These are phyloP conservation scores for Vesta saturnalis DNA, from an alignment of 2,888 invertebrate genomes.

Conservation along the genomic window DNA sequence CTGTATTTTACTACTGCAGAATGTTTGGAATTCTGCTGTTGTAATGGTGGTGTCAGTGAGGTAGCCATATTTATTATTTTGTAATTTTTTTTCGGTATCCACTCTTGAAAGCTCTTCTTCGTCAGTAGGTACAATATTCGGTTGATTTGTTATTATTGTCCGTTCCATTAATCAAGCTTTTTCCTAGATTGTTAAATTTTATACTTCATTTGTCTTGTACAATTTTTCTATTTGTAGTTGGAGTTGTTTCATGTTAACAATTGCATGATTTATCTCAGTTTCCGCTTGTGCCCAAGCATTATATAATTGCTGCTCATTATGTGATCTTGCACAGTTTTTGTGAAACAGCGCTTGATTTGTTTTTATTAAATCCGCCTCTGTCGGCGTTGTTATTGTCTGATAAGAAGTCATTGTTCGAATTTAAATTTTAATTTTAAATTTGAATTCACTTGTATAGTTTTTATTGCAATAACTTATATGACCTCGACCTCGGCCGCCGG, in stretches of 20 bases:
- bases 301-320: slow-evolving; percentile 13
- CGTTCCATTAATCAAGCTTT: neutral
- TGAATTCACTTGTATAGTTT: neutral
- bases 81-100: slow-evolving; percentile 11
- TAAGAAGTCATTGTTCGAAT: neutral
- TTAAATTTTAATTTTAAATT: neutral
- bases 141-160: neutral
- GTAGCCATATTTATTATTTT: slow-evolving; percentile 22
- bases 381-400: slow-evolving; percentile 7
- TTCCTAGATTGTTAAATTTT: neutral
- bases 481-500: neutral
- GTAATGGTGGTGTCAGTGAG: slow-evolving; percentile 20
- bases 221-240: neutral
- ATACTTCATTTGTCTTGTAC: neutral
- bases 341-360: slow-evolving; percentile 15
- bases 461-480: neutral
- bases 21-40: neutral
- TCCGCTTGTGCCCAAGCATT: slow-evolving; percentile 9
- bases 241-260: neutral
- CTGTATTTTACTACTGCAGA: neutral
- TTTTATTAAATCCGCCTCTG: slow-evolving; percentile 13
- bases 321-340: slow-evolving; percentile 16
- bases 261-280: neutral
- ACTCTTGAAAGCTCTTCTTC: slow-evolving; percentile 24
- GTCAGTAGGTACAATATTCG: slow-evolving; percentile 21